These are phyloP conservation scores for Saccopteryx bilineata DNA, from an alignment of 2,113 vertebrate species.

Conservation along the genomic window DNA sequence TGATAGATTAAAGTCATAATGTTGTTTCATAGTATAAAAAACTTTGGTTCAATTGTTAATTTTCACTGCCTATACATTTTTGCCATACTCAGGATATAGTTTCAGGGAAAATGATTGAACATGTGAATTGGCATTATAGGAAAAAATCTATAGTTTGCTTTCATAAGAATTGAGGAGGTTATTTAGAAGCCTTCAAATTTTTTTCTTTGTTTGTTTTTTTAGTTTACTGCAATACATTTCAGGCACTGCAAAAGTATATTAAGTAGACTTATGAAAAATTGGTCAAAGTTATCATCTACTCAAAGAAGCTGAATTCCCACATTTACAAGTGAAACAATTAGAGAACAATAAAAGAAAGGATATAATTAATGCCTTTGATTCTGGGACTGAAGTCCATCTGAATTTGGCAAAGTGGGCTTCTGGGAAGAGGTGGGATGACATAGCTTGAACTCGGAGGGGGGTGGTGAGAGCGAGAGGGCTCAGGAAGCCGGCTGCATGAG, in stretches of 20 bases:
- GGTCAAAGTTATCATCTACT: neutral
- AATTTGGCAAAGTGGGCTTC: neutral
- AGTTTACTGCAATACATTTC: neutral
- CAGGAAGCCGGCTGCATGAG: neutral
- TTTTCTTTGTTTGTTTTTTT: neutral
- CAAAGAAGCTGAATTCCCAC: slow-evolving; percentile 4
- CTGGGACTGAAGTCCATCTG: neutral
- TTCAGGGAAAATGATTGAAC: neutral
- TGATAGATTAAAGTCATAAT: neutral
- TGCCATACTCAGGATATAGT: neutral
- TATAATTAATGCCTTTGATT: neutral
- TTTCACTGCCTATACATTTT: neutral
- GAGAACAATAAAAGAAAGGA: neutral
- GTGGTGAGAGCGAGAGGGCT: neutral
- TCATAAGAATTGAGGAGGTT: slow-evolving; percentile 19
- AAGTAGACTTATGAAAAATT: neutral
- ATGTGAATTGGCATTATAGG: neutral
- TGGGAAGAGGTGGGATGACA: neutral
- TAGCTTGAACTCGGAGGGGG: neutral
- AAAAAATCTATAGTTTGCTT: neutral
- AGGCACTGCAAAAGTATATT: neutral
- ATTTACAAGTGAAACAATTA: slow-evolving; percentile 37
- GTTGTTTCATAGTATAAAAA: neutral
- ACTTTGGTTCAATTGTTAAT: slow-evolving; percentile 2
- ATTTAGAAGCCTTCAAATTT: slow-evolving; percentile 2